Evolutionary conservation across 2,888 invertebrate genomes (phyloP).

Genomic region (Celastrina argiolus): DNA sequence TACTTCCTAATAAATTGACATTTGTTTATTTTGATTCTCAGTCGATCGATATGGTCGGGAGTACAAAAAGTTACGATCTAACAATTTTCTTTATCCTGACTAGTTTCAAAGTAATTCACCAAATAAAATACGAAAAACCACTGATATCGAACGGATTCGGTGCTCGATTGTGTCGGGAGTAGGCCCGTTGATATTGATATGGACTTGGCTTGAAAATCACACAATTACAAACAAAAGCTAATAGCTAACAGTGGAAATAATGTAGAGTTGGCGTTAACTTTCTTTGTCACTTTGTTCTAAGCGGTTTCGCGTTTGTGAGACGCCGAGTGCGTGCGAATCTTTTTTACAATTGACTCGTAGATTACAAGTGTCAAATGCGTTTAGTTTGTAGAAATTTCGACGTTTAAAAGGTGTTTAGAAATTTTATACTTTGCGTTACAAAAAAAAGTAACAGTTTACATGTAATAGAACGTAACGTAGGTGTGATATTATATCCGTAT

Average conservation of each 20-base stretch:
- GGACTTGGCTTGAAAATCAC: background rate
- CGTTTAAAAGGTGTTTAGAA: slow-evolving; percentile 13
- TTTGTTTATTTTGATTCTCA: too few relatives aligned
- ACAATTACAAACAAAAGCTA: slow-evolving; percentile 16
- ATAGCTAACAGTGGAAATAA: slow-evolving; percentile 26
- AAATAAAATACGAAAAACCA: too few relatives aligned
- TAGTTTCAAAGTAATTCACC: too few relatives aligned
- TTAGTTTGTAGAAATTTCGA: slow-evolving; percentile 18
- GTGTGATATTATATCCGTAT: background rate
- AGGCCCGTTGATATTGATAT: background rate
- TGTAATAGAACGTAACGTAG: background rate
- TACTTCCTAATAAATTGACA: too few relatives aligned
- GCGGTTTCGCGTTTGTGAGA: slow-evolving; percentile 32
- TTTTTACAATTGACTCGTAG: slow-evolving; percentile 26
- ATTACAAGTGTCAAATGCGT: slow-evolving; percentile 13
- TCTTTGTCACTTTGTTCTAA: slow-evolving; percentile 39
- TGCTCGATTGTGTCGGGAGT: background rate
- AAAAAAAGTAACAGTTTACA: background rate
- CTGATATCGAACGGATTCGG: too few relatives aligned
- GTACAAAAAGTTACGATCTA: too few relatives aligned
- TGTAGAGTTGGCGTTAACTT: slow-evolving; percentile 39
- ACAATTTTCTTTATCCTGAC: too few relatives aligned
- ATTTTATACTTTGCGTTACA: background rate
- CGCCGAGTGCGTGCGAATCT: slow-evolving; percentile 38
- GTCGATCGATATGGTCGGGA: too few relatives aligned